Evolutionary conservation across 2,888 invertebrate genomes (phyloP).

Genomic region (Scaptomyza parva): DNA sequence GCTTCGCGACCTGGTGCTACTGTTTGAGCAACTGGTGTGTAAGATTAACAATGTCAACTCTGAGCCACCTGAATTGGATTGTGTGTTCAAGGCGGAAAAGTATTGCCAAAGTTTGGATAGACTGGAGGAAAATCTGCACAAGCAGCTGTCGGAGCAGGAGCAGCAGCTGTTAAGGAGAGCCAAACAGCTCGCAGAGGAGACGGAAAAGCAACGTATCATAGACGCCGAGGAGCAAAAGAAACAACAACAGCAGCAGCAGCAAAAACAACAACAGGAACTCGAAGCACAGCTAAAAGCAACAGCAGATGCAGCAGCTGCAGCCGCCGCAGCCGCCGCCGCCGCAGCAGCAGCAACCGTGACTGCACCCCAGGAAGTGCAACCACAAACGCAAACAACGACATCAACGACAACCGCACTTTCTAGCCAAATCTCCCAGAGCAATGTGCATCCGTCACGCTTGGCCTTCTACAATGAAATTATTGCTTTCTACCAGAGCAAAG

Average conservation of each 20-base stretch:
- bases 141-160: slow-evolving; percentile 71
- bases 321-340: slow-evolving; percentile 14
- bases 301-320: slow-evolving; percentile 6
- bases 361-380: slow-evolving; percentile 15
- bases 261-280: slow-evolving; percentile 3
- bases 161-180: slow-evolving; percentile 75
- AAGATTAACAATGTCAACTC: slow-evolving; percentile 84
- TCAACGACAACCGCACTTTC: slow-evolving; percentile 46
- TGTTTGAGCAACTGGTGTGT: slow-evolving; percentile 78
- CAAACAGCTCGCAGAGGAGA: slow-evolving; percentile 51
- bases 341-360: slow-evolving; percentile 16
- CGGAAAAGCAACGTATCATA: slow-evolving; percentile 41
- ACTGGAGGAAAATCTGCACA: slow-evolving; percentile 84
- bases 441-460: slow-evolving; percentile 86
- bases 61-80: slow-evolving; percentile 85
- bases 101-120: slow-evolving; percentile 85
- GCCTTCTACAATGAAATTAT: slow-evolving; percentile 87
- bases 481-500: slow-evolving; percentile 87
- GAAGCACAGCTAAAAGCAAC: slow-evolving; percentile 3
- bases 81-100: slow-evolving; percentile 86
- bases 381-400: slow-evolving; percentile 7
- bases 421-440: slow-evolving; percentile 60
- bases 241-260: slow-evolving; percentile 37
- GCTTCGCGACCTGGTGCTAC: slow-evolving; percentile 80
- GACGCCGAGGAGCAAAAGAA: slow-evolving; percentile 40